Percentiles rank a stretch among this genome's conserved stretches.
Evolutionary conservation across 2,797 vertebrate species (phyloP).

Genomic region (Columba guinea): DNA sequence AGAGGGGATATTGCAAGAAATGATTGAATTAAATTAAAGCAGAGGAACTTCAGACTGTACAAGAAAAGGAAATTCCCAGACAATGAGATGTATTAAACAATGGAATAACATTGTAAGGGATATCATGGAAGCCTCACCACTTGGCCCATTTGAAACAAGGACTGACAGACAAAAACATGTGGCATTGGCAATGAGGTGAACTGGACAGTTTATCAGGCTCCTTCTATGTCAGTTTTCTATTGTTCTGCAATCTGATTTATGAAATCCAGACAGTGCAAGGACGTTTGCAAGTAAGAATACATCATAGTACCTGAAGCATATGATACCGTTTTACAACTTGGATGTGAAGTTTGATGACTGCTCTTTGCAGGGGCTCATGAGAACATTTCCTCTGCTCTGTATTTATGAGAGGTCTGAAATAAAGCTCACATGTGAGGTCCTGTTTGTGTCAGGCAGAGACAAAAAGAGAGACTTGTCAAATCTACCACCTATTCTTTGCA

Average conservation of each 20-base stretch:
- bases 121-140: neutral
- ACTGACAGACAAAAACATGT: neutral
- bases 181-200: neutral
- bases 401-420: slow-evolving; percentile 48
- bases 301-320: slow-evolving; percentile 31
- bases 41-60: slow-evolving; percentile 22
- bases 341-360: slow-evolving; percentile 40
- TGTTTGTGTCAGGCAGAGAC: neutral
- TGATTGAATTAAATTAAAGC: slow-evolving; percentile 2
- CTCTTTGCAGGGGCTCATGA: slow-evolving; percentile 34
- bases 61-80: slow-evolving; percentile 40
- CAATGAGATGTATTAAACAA: slow-evolving; percentile 35
- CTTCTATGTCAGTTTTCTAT: neutral
- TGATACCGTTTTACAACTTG: slow-evolving; percentile 27
- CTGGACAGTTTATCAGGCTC: neutral
- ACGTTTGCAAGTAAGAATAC: slow-evolving; percentile 14
- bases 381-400: slow-evolving; percentile 47
- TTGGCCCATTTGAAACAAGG: neutral
- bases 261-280: slow-evolving; percentile 16
- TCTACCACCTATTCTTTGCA: slow-evolving; percentile 1
- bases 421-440: slow-evolving; percentile 12
- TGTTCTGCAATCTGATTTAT: slow-evolving; percentile 33
- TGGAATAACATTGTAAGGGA: slow-evolving; percentile 18
- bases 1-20: slow-evolving; percentile 17
- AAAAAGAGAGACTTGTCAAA: neutral